phyloP scores from a whole-genome alignment of 1,140 invertebrate species.

The Acromyrmex heyeri region DNA sequence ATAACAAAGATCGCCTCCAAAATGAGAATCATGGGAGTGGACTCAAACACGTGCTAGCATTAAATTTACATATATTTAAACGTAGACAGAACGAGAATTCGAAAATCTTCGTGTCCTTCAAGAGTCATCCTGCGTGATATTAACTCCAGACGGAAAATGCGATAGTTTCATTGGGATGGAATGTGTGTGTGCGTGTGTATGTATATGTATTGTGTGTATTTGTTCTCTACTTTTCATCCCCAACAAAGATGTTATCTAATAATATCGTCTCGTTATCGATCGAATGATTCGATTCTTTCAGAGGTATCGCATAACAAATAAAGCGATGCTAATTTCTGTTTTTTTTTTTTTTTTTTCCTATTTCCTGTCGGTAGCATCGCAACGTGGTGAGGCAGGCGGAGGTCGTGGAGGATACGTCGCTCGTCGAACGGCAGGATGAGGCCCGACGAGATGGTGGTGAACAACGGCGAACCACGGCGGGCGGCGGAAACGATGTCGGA shows the following conservation, averaged over 20 bases:
- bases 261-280: background rate
- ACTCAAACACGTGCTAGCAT: background rate
- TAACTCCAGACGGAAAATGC: background rate
- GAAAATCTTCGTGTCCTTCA: background rate
- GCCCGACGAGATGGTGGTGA: constrained; percentile 79
- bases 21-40: background rate
- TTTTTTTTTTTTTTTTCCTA: background rate
- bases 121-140: background rate
- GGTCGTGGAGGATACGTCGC: constrained; percentile 38
- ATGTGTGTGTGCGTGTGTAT: background rate
- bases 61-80: background rate
- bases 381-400: constrained; percentile 52
- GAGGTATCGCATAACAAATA: background rate
- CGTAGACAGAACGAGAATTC: background rate
- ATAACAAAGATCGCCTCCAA: background rate
- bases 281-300: too few species aligned
- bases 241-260: background rate
- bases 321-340: background rate
- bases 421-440: constrained; percentile 76
- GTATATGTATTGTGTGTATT: too few species aligned
- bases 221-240: too few species aligned
- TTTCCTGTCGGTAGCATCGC: constrained; percentile 21
- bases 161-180: background rate
- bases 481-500: constrained; percentile 85
- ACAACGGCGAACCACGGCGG: constrained; percentile 72